phyloP scores from a whole-genome alignment of 2,113 vertebrate species.

The Zingel zingel region DNA sequence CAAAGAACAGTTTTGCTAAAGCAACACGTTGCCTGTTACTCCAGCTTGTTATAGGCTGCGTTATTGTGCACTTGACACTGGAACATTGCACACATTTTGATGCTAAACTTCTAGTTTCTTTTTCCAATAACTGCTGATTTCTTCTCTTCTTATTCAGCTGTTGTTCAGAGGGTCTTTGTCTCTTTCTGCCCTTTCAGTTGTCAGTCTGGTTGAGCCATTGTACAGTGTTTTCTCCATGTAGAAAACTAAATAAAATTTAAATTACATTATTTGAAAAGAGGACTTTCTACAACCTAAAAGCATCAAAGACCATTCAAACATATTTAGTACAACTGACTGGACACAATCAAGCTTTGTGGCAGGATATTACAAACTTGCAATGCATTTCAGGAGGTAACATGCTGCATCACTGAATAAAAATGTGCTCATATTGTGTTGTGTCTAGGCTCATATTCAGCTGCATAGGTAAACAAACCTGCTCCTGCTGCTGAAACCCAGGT shows the following conservation, averaged over 20 bases:
- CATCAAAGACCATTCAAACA: background rate
- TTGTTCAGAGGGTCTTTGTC: background rate
- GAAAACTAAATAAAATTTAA: background rate
- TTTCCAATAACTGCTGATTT: background rate
- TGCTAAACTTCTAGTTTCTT: background rate
- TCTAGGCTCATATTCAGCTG: background rate
- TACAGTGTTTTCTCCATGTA: background rate
- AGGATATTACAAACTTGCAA: background rate
- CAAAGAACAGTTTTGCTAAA: background rate
- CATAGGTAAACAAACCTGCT: constrained; percentile 48
- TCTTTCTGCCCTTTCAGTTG: background rate
- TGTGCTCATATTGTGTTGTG: background rate
- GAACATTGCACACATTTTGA: background rate
- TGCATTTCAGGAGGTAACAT: background rate
- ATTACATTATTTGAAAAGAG: background rate
- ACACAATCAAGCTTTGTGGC: background rate
- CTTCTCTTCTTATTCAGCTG: background rate
- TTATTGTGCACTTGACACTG: background rate
- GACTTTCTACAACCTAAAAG: background rate
- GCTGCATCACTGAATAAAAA: background rate
- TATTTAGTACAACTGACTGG: background rate
- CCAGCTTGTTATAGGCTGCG: background rate
- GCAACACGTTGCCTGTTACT: background rate
- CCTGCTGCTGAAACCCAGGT: constrained; percentile 45
- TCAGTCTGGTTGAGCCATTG: background rate